Evolutionary conservation across 1,140 invertebrate species (phyloP).

Genomic region (Tetramorium simillimum): DNA sequence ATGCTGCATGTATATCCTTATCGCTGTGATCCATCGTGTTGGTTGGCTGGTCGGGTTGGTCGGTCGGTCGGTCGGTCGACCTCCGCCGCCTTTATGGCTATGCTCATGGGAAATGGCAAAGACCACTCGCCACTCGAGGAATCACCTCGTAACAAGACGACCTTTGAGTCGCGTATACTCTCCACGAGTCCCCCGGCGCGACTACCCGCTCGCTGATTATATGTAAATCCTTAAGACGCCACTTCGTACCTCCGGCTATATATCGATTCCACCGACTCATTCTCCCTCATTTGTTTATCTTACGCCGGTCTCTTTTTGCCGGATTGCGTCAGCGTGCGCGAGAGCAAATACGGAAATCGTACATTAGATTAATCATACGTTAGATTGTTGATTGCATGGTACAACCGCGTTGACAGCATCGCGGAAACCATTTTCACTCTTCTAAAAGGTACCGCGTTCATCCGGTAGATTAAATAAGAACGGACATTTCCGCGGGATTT

Average conservation of each 20-base stretch:
- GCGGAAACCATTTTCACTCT: not conserved
- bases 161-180: conserved; percentile 69
- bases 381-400: conserved; percentile 13
- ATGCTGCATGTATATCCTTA: conserved; percentile 72
- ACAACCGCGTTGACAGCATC: conserved; percentile 14
- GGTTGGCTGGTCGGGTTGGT: conserved; percentile 7
- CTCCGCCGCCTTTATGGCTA: conserved; percentile 70
- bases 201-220: conserved; percentile 64
- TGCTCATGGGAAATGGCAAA: conserved; percentile 75
- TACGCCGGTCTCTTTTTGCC: conserved; percentile 25
- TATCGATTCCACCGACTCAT: conserved; percentile 28
- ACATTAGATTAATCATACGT: conserved; percentile 50
- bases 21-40: conserved; percentile 74
- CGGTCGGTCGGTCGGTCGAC: conserved; percentile 49
- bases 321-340: conserved; percentile 15
- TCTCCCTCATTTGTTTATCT: conserved; percentile 37
- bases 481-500: not conserved
- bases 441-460: not conserved
- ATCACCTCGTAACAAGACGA: conserved; percentile 74
- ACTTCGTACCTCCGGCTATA: conserved; percentile 13
- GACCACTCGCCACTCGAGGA: conserved; percentile 70
- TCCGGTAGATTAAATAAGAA: not conserved
- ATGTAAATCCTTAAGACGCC: conserved; percentile 68
- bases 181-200: conserved; percentile 15
- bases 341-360: conserved; percentile 46